phyloP scores from a whole-genome alignment of 2,888 invertebrate genomes.

The Suillia variegata region DNA sequence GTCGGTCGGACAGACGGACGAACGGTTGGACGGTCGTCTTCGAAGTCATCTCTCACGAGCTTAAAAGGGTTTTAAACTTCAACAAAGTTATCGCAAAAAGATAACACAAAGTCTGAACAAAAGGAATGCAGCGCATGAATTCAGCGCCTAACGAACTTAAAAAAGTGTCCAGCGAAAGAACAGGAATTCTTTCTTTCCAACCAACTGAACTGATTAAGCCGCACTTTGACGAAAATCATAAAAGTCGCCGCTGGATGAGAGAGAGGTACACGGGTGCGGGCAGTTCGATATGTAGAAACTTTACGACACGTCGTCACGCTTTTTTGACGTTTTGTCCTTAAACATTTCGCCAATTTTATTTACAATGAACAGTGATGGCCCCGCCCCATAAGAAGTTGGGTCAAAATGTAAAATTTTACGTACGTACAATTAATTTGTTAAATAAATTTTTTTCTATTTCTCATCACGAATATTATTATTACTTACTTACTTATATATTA shows the following conservation, averaged over 20 bases:
- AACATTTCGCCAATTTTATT: conserved; percentile 22
- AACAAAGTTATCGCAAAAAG: neutral
- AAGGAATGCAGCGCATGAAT: conserved; percentile 43
- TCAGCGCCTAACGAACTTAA: conserved; percentile 33
- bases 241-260: conserved; percentile 5
- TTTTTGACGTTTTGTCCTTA: conserved; percentile 53
- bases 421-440: too few species aligned
- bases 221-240: conserved; percentile 14
- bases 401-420: too few species aligned
- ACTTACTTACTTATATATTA: too few species aligned
- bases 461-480: too few species aligned
- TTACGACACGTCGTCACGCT: conserved; percentile 57
- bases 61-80: neutral
- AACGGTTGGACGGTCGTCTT: too few species aligned
- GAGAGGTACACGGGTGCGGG: conserved; percentile 23
- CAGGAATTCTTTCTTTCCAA: conserved; percentile 35
- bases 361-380: conserved; percentile 24
- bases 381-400: too few species aligned
- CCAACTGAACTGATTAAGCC: conserved; percentile 46
- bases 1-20: neutral
- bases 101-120: neutral
- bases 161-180: conserved; percentile 19
- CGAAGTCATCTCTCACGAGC: too few species aligned
- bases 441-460: too few species aligned
- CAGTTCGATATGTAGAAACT: conserved; percentile 28